These are phyloP conservation scores for Parnassius glacialis DNA, from an alignment of 2,888 invertebrate species.

Conservation along the genomic window DNA sequence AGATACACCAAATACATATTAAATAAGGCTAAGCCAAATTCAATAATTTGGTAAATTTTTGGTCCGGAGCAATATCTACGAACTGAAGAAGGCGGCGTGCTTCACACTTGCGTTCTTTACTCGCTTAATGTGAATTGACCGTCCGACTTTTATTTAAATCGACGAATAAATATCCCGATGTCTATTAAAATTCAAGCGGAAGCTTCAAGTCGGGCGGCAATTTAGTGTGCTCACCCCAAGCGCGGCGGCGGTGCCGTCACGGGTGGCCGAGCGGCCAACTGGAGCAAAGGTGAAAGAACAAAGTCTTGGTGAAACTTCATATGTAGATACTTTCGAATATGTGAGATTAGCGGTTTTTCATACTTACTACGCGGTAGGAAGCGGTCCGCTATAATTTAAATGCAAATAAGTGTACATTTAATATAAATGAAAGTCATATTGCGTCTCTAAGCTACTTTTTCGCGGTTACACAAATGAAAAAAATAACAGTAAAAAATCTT, in stretches of 20 bases:
- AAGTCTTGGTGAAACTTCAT: slow-evolving; percentile 11
- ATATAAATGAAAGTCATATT: slow-evolving; percentile 2
- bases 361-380: not conserved
- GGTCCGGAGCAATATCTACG: too few relatives aligned
- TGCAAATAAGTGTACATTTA: slow-evolving; percentile 12
- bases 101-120: too few relatives aligned
- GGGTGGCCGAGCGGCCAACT: slow-evolving; percentile 64
- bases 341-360: slow-evolving; percentile 21
- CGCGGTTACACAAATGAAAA: too few relatives aligned
- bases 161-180: slow-evolving; percentile 1
- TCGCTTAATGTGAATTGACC: not conserved
- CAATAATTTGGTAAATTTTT: too few relatives aligned
- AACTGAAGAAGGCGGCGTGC: too few relatives aligned
- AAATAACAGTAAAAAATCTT: too few relatives aligned
- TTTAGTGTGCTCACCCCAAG: slow-evolving; percentile 18
- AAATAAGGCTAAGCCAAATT: too few relatives aligned
- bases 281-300: slow-evolving; percentile 77
- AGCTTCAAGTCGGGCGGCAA: slow-evolving; percentile 31
- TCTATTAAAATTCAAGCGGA: slow-evolving; percentile 40
- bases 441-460: too few relatives aligned
- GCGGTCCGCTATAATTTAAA: slow-evolving; percentile 10
- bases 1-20: too few relatives aligned
- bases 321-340: slow-evolving; percentile 20
- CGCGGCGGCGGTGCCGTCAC: slow-evolving; percentile 45
- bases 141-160: not conserved